Conservation (phyloP, 2,888 invertebrate species). For the Odontocerum albicorne region DNA sequence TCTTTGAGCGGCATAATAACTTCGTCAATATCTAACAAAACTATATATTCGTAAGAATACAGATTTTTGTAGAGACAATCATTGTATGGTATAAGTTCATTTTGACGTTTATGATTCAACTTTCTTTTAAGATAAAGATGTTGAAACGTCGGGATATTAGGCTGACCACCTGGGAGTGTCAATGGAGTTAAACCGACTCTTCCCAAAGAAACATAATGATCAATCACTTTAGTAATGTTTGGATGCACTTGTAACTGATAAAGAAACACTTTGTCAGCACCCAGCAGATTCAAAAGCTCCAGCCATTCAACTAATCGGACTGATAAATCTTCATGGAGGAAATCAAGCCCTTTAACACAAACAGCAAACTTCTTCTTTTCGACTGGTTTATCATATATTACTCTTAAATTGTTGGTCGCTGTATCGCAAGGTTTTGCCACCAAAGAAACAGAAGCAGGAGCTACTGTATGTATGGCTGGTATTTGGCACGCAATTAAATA, state of each 20-base stretch:
- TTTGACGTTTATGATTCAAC: constrained; percentile 90
- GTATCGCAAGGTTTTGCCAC: constrained; percentile 85
- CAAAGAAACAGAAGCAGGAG: constrained; percentile 82
- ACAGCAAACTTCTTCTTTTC: constrained; percentile 82
- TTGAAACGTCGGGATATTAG: constrained; percentile 85
- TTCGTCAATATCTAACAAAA: constrained; percentile 92
- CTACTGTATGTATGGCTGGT: constrained; percentile 71
- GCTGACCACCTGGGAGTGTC: constrained; percentile 86
- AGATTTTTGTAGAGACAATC: constrained; percentile 93
- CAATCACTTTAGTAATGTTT: constrained; percentile 82
- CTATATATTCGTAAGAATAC: constrained; percentile 86
- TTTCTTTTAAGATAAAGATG: constrained; percentile 89
- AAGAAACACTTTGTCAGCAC: constrained; percentile 90
- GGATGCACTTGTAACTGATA: constrained; percentile 91
- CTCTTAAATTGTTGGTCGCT: constrained; percentile 80
- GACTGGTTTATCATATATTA: constrained; percentile 76
- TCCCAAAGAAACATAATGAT: constrained; percentile 65
- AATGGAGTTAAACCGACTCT: constrained; percentile 76
- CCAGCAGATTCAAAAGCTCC: constrained; percentile 80
- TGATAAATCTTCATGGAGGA: constrained; percentile 87
- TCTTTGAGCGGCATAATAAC: constrained; percentile 87
- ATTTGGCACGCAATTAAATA: constrained; percentile 88
- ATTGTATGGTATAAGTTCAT: constrained; percentile 95
- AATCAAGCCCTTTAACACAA: constrained; percentile 92
- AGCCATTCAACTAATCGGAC: constrained; percentile 93